Conservation (phyloP, 2,797 vertebrate genomes). For the Gephyroberyx darwinii region DNA sequence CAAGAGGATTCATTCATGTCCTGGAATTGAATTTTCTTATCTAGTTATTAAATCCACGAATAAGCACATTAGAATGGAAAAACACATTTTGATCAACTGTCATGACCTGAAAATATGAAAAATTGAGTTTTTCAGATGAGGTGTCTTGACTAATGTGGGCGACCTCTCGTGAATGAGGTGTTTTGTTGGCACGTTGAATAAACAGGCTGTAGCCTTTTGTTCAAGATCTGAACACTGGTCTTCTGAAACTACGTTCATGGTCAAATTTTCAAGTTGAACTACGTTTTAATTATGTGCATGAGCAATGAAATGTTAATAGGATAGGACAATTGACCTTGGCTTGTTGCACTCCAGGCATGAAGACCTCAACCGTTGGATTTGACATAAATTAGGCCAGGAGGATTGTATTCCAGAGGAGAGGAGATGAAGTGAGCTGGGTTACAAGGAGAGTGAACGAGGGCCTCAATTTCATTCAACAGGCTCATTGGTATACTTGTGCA, state of each 20-base stretch:
- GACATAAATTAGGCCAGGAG: constrained; percentile 1
- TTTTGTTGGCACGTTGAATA: neutral
- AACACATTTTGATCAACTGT: neutral
- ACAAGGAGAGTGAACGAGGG: neutral
- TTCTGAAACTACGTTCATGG: neutral
- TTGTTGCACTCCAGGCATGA: constrained; percentile 17
- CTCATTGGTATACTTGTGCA: neutral
- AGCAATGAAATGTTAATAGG: constrained; percentile 34
- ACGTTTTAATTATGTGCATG: constrained; percentile 35
- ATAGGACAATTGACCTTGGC: constrained; percentile 32
- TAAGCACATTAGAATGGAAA: neutral
- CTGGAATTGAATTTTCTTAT: neutral
- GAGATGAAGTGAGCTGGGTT: neutral
- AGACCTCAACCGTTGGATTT: neutral
- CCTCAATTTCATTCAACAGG: neutral
- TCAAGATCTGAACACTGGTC: neutral
- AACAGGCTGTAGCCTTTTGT: constrained; percentile 5
- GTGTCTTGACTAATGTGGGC: neutral
- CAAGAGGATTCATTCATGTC: too few species aligned
- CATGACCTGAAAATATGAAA: neutral
- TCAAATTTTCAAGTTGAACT: constrained; percentile 9
- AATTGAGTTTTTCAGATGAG: neutral
- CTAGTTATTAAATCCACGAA: neutral
- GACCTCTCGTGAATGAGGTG: neutral
- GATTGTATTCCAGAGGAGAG: neutral